Evolutionary conservation across 2,797 vertebrate genomes (phyloP).

Genomic region (Pseudochromis fuscus): DNA sequence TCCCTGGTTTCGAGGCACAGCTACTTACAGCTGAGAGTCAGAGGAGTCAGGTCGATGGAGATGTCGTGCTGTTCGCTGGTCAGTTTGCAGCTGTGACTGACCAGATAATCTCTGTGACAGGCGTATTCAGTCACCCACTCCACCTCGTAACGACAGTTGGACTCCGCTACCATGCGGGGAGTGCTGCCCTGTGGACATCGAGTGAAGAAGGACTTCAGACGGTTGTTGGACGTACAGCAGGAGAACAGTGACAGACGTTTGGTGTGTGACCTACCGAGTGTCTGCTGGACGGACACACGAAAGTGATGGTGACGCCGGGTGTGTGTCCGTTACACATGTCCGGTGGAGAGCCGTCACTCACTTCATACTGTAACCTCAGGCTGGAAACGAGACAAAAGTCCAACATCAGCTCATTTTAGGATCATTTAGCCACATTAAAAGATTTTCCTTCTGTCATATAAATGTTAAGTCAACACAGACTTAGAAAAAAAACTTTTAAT

Average conservation of each 20-base stretch:
- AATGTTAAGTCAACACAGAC: too few species aligned
- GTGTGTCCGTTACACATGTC: conserved; percentile 87
- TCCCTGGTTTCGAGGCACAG: not conserved
- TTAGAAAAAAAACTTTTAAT: too few species aligned
- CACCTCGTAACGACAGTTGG: conserved; percentile 93
- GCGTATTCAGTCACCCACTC: conserved; percentile 97
- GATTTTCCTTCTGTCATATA: too few species aligned
- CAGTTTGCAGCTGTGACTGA: conserved; percentile 88
- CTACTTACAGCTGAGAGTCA: conserved; percentile 69
- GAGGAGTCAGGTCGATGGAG: conserved; percentile 89
- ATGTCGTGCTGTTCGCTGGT: conserved; percentile 90
- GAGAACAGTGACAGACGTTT: not conserved
- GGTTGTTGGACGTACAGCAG: too few species aligned
- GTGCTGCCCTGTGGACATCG: conserved; percentile 83
- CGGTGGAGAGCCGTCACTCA: conserved; percentile 54
- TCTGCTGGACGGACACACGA: conserved; percentile 92
- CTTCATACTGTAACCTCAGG: conserved; percentile 87
- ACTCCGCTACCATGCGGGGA: conserved; percentile 90
- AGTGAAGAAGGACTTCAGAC: too few species aligned
- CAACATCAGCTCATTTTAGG: too few species aligned
- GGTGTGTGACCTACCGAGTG: conserved; percentile 82
- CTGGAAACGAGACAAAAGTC: conserved; percentile 69
- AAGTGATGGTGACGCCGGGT: conserved; percentile 92
- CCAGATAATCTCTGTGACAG: conserved; percentile 95
- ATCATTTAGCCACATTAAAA: not conserved